Conservation (phyloP, 2,888 invertebrate genomes). For the Gastracanthus pulcherrimus region DNA sequence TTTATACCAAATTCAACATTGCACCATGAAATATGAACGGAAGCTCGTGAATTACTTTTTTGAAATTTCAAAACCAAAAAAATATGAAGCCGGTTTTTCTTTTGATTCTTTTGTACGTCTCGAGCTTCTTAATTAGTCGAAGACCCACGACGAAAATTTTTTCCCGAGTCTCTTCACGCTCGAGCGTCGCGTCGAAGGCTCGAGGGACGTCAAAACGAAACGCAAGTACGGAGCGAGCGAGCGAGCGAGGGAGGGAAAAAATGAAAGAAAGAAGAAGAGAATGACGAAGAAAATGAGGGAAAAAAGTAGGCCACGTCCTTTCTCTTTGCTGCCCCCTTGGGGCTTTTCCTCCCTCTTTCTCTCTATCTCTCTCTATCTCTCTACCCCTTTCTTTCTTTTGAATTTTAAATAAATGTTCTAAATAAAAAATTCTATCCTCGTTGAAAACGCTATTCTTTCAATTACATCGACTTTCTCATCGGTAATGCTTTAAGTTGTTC, state of each 20-base stretch:
- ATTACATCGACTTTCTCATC: neutral
- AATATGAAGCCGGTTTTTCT: neutral
- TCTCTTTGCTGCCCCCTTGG: conserved; percentile 41
- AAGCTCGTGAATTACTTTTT: no score
- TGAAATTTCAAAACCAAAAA: conserved; percentile 19
- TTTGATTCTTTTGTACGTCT: neutral
- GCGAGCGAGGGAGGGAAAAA: neutral
- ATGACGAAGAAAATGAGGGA: conserved; percentile 52
- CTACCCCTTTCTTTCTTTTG: conserved; percentile 33
- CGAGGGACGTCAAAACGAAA: conserved; percentile 35
- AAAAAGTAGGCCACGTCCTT: conserved; percentile 65
- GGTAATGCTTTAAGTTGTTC: neutral
- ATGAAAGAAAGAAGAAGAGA: conserved; percentile 36
- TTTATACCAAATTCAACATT: no score
- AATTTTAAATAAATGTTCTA: conserved; percentile 50
- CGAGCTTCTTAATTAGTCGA: conserved; percentile 48
- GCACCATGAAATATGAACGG: no score
- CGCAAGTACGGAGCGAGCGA: conserved; percentile 8
- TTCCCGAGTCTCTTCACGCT: conserved; percentile 21
- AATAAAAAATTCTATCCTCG: conserved; percentile 36
- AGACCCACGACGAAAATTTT: conserved; percentile 25
- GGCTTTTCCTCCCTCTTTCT: conserved; percentile 3
- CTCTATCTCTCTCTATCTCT: conserved; percentile 5
- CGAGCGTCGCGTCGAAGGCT: conserved; percentile 28
- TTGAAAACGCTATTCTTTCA: neutral